These are phyloP conservation scores for Drosophila repleta DNA, from an alignment of 1,140 invertebrate genomes.

Conservation along the genomic window DNA sequence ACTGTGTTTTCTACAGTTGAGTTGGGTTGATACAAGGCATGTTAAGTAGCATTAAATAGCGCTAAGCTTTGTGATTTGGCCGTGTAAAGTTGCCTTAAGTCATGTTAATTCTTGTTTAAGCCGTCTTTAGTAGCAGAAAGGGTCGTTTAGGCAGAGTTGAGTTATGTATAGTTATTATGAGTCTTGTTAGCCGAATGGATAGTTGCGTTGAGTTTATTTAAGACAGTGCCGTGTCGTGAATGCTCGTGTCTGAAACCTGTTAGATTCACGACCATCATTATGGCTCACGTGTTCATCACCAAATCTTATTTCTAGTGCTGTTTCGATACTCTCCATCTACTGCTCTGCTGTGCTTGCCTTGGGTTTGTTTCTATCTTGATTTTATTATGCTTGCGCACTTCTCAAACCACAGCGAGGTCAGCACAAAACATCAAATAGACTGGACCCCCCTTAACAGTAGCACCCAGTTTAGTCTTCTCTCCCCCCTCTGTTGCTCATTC, in stretches of 20 bases:
- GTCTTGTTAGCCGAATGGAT: background rate
- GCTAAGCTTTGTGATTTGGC: background rate
- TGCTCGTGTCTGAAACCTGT: too few relatives aligned
- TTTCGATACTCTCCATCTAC: constrained; percentile 10
- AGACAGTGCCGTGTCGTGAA: too few relatives aligned
- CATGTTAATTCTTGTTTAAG: background rate
- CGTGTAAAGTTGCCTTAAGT: background rate
- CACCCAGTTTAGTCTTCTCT: background rate
- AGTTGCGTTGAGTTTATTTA: background rate
- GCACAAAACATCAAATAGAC: constrained; percentile 78
- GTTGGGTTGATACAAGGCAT: too few relatives aligned
- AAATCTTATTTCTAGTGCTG: background rate
- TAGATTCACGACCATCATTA: background rate
- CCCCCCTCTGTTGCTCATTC: background rate
- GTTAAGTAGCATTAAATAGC: background rate
- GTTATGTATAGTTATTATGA: background rate
- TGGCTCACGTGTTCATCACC: background rate
- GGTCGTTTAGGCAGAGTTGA: background rate
- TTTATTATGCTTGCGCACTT: constrained; percentile 80
- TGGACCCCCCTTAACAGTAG: constrained; percentile 23
- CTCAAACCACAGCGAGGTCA: constrained; percentile 75
- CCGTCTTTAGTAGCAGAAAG: background rate
- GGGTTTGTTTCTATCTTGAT: constrained; percentile 68
- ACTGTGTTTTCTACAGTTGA: too few relatives aligned
- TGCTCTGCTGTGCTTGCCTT: constrained; percentile 19